These are phyloP conservation scores for Drosophila borborema DNA, from an alignment of 2,888 invertebrate genomes.

Conservation along the genomic window DNA sequence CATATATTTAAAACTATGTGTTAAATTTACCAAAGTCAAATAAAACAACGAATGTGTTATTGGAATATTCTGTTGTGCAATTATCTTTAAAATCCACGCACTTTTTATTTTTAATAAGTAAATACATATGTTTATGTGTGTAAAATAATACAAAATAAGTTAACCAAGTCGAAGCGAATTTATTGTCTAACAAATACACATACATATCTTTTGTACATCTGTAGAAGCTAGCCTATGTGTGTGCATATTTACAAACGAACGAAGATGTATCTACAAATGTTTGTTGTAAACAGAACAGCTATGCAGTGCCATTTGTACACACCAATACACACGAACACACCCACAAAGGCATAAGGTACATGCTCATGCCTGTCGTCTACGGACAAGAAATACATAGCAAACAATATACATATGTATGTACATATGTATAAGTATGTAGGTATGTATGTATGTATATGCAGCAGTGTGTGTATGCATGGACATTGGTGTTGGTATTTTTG, in stretches of 20 bases:
- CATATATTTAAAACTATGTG: conserved; percentile 57
- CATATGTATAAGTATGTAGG: conserved; percentile 1
- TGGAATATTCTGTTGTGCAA: conserved; percentile 39
- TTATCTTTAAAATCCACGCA: conserved; percentile 26
- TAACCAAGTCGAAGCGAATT: conserved; percentile 30
- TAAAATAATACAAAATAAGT: conserved; percentile 19
- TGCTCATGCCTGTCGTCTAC: conserved; percentile 19
- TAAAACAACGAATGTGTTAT: conserved; percentile 15
- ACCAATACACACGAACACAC: neutral
- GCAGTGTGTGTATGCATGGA: conserved; percentile 23
- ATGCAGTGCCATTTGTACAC: conserved; percentile 15
- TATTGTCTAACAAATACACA: conserved; percentile 8
- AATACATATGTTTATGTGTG: conserved; percentile 14
- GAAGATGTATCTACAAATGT: neutral
- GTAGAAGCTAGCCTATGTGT: neutral
- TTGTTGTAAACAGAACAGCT: conserved; percentile 3
- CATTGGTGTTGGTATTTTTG: conserved; percentile 22
- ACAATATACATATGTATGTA: conserved; percentile 2
- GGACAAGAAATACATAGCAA: conserved; percentile 8
- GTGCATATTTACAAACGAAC: neutral
- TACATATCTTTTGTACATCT: neutral
- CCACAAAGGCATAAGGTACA: conserved; percentile 11
- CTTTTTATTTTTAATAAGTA: neutral
- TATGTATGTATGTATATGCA: conserved; percentile 12
- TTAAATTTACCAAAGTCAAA: conserved; percentile 31